A percentile compares a stretch with the other conserved stretches of the same genome.
Evolutionary conservation across 2,113 vertebrate species (phyloP).

Genomic region (Danio rerio): GRCz12tu NC_133185.1:9943001-9943500

Average conservation of each 20-base stretch:
- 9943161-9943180: slow-evolving; percentile 19
- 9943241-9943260: slow-evolving; percentile 61
- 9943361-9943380: slow-evolving; percentile 33
- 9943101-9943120: too few relatives aligned
- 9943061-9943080: too few relatives aligned
- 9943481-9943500: slow-evolving; percentile 30
- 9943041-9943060: too few relatives aligned
- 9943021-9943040: too few relatives aligned
- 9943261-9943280: slow-evolving; percentile 54
- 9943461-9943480: slow-evolving; percentile 46
- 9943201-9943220: slow-evolving; percentile 9
- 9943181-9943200: neutral
- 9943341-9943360: slow-evolving; percentile 36
- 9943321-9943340: slow-evolving; percentile 57
- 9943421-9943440: slow-evolving; percentile 51
- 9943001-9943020: too few relatives aligned
- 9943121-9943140: too few relatives aligned
- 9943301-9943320: slow-evolving; percentile 34
- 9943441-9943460: slow-evolving; percentile 37
- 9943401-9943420: slow-evolving; percentile 52
- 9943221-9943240: slow-evolving; percentile 29
- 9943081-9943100: too few relatives aligned
- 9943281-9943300: neutral
- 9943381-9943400: slow-evolving; percentile 56
- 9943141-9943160: too few relatives aligned